Evolutionary conservation across 2,113 vertebrate species (phyloP).

Genomic region (Scortum barcoo): DNA sequence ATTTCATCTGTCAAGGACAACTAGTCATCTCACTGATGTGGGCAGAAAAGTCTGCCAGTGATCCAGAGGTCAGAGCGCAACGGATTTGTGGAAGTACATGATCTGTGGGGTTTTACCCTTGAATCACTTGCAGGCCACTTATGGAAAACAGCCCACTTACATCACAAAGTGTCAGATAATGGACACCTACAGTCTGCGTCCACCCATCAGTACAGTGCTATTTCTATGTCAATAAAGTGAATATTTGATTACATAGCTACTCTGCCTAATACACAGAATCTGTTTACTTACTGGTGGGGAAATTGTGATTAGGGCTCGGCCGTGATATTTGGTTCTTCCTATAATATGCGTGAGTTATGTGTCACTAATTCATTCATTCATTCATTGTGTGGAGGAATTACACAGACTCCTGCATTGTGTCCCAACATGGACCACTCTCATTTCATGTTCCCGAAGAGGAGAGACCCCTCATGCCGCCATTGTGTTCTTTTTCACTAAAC

Average conservation of each 20-base stretch:
- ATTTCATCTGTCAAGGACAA: slow-evolving; percentile 71
- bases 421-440: slow-evolving; percentile 53
- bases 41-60: slow-evolving; percentile 34
- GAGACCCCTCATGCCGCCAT: slow-evolving; percentile 27
- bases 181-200: slow-evolving; percentile 27
- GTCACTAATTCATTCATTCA: slow-evolving; percentile 47
- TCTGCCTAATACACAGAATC: neutral
- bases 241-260: slow-evolving; percentile 20
- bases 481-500: slow-evolving; percentile 71
- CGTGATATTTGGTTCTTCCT: slow-evolving; percentile 45
- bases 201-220: slow-evolving; percentile 49
- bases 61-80: slow-evolving; percentile 47
- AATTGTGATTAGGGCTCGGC: slow-evolving; percentile 33
- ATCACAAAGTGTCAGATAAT: slow-evolving; percentile 55
- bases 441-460: slow-evolving; percentile 61
- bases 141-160: slow-evolving; percentile 28
- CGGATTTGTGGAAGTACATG: slow-evolving; percentile 57
- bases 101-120: slow-evolving; percentile 68
- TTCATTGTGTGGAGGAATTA: slow-evolving; percentile 56
- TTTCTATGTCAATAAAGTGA: slow-evolving; percentile 52
- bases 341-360: slow-evolving; percentile 23
- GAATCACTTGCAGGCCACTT: slow-evolving; percentile 59
- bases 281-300: slow-evolving; percentile 17
- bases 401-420: slow-evolving; percentile 28
- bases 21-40: slow-evolving; percentile 75